Conservation (phyloP, 2,888 invertebrate species). For the Drosophila atripex region DNA sequence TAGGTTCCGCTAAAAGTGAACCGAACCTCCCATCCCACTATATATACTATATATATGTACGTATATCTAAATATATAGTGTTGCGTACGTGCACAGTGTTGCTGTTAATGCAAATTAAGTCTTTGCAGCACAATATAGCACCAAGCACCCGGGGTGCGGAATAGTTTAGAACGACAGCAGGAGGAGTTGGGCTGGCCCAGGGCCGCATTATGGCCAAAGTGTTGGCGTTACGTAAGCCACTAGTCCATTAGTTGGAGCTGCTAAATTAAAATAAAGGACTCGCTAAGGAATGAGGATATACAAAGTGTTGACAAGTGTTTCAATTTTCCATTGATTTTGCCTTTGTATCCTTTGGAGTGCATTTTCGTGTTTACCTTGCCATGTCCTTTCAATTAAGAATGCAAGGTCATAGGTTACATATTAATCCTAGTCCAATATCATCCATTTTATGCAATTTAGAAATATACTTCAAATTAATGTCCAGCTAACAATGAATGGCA, state of each 20-base stretch:
- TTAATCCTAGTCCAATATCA: no score
- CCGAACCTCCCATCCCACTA: constrained; percentile 4
- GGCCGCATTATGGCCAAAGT: constrained; percentile 62
- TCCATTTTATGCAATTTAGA: constrained; percentile 4
- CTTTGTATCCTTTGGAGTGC: background rate
- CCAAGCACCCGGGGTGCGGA: constrained; percentile 4
- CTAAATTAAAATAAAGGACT: constrained; percentile 77
- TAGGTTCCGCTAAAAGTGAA: constrained; percentile 47
- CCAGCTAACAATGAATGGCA: background rate
- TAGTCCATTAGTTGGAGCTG: constrained; percentile 77
- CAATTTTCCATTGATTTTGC: constrained; percentile 14
- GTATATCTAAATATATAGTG: constrained; percentile 11
- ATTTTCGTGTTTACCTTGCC: background rate
- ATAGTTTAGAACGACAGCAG: background rate
- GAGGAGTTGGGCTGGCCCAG: constrained; percentile 17
- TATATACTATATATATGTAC: constrained; percentile 21
- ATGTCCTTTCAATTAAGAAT: background rate
- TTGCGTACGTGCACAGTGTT: constrained; percentile 45
- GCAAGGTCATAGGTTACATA: no score
- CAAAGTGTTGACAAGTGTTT: constrained; percentile 31
- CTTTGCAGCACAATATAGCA: constrained; percentile 40
- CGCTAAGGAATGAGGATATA: constrained; percentile 26
- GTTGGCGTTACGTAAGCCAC: constrained; percentile 78
- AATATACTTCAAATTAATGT: constrained; percentile 2
- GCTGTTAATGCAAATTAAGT: constrained; percentile 73